These are phyloP conservation scores for Theretra japonica DNA, from an alignment of 2,888 invertebrate genomes.

Conservation along the genomic window DNA sequence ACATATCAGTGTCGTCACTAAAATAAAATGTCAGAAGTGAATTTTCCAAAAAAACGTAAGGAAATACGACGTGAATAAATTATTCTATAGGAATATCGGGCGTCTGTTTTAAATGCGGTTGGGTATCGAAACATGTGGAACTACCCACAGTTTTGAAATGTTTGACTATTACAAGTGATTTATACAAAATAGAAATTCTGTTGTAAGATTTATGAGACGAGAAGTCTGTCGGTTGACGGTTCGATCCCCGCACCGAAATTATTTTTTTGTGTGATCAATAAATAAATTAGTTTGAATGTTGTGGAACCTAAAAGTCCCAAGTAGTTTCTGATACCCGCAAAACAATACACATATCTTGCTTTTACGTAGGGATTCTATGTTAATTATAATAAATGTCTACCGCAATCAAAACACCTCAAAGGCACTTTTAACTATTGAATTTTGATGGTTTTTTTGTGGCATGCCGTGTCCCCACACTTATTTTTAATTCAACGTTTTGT, in stretches of 20 bases:
- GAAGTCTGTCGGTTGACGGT: too few relatives aligned
- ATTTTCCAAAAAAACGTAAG: neutral
- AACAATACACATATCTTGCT: too few relatives aligned
- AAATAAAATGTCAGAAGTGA: neutral
- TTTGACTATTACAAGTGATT: neutral
- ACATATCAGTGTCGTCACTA: neutral
- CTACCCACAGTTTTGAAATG: neutral
- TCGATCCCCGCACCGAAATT: too few relatives aligned
- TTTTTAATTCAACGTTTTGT: slow-evolving; percentile 33
- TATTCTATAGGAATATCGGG: neutral
- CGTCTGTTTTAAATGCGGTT: neutral
- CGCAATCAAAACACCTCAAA: neutral
- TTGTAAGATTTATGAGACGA: too few relatives aligned
- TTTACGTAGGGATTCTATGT: neutral
- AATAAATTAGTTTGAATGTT: too few relatives aligned
- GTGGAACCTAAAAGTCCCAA: too few relatives aligned
- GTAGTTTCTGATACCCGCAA: too few relatives aligned
- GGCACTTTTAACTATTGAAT: neutral
- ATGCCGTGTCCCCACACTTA: slow-evolving; percentile 1
- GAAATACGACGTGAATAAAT: neutral
- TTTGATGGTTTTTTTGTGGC: neutral
- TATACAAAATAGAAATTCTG: too few relatives aligned
- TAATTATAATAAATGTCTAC: neutral
- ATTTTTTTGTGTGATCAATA: too few relatives aligned
- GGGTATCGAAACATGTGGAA: neutral